Evolutionary conservation across 1,140 invertebrate species (phyloP).

Genomic region (Holotrichia oblita): DNA sequence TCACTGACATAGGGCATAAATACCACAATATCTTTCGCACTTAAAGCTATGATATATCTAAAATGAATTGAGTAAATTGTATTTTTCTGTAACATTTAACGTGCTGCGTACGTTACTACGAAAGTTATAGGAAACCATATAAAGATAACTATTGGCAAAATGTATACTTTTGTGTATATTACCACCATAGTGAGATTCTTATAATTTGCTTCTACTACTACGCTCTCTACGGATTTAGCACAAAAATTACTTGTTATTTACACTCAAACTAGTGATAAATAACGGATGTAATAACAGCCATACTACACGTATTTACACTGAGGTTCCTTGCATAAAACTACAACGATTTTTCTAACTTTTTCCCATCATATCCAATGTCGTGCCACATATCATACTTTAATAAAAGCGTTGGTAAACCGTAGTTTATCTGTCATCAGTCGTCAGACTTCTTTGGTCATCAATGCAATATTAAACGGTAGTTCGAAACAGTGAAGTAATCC

Average conservation of each 20-base stretch:
- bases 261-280: neutral
- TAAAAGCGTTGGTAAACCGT: neutral
- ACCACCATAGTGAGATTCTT: neutral
- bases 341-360: neutral
- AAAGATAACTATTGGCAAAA: constrained; percentile 33
- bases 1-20: constrained; percentile 84
- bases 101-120: neutral
- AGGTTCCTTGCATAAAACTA: neutral
- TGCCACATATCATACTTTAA: neutral
- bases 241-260: neutral
- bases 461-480: neutral
- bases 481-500: neutral
- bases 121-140: constrained; percentile 20
- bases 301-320: neutral
- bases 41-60: constrained; percentile 65
- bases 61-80: neutral
- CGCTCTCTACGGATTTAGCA: neutral
- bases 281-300: neutral
- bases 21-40: constrained; percentile 73
- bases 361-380: neutral
- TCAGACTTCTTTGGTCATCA: neutral
- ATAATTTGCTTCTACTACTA: neutral
- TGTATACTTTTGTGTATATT: neutral
- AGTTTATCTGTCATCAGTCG: neutral
- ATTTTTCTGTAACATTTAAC: neutral